Percentiles rank a stretch among this genome's conserved stretches.
Conservation (phyloP, 2,113 vertebrate genomes). For the Anolis sagrei region DNA sequence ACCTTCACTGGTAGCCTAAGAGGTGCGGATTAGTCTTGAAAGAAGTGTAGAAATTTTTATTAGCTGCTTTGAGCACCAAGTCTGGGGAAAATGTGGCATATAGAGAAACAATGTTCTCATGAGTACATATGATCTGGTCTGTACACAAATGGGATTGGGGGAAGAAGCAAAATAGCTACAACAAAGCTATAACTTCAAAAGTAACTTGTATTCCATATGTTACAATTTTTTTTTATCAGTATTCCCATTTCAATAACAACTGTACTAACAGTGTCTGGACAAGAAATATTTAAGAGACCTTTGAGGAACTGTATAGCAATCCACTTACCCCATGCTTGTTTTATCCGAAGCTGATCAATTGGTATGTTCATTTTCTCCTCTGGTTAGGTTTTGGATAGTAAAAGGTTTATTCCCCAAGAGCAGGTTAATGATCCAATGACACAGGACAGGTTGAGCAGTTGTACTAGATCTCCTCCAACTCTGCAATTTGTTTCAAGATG, state of each 20-base stretch:
- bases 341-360: neutral
- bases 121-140: no score
- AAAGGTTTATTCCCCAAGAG: neutral
- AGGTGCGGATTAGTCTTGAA: no score
- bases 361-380: constrained; percentile 2
- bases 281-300: neutral
- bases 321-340: constrained; percentile 2
- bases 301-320: neutral
- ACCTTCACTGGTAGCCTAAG: no score
- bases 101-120: no score
- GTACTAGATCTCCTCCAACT: neutral
- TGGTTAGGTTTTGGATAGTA: neutral
- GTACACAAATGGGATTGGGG: no score
- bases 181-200: neutral
- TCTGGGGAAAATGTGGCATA: no score
- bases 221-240: no score
- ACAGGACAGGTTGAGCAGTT: neutral
- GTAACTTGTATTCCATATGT: no score
- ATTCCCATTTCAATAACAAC: neutral
- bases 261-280: neutral
- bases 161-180: neutral
- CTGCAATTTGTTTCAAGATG: neutral
- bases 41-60: no score
- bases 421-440: neutral
- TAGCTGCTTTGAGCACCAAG: no score